Percentiles rank a stretch among this genome's conserved stretches.
phyloP scores from a whole-genome alignment of 1,140 invertebrate genomes.

The Drosophila micromelanica region DNA sequence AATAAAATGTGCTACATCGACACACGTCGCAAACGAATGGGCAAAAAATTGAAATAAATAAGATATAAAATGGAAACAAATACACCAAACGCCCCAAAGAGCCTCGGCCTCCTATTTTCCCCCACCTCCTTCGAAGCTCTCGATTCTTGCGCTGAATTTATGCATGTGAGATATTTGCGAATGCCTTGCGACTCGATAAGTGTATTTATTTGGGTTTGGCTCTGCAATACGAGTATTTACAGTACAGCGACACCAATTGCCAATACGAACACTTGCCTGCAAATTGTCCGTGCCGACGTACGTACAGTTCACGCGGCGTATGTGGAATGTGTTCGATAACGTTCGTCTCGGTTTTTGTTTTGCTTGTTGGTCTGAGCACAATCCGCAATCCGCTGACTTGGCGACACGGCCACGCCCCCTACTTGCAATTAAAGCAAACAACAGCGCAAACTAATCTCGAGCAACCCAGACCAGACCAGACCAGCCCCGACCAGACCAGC shows the following conservation, averaged over 20 bases:
- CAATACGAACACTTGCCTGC: slow-evolving; percentile 15
- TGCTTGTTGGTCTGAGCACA: slow-evolving; percentile 15
- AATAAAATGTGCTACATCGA: slow-evolving; percentile 73
- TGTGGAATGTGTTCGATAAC: slow-evolving; percentile 54
- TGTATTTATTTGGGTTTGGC: slow-evolving; percentile 73
- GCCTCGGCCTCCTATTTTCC: neutral
- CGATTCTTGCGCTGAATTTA: slow-evolving; percentile 53
- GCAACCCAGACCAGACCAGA: slow-evolving; percentile 42
- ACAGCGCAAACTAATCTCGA: slow-evolving; percentile 73
- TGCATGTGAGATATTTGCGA: slow-evolving; percentile 72
- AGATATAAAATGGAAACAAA: slow-evolving; percentile 72
- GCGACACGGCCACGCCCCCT: slow-evolving; percentile 63
- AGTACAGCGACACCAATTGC: slow-evolving; percentile 67
- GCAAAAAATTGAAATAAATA: slow-evolving; percentile 81
- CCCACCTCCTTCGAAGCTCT: neutral
- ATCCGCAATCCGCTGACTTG: slow-evolving; percentile 64
- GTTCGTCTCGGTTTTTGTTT: slow-evolving; percentile 4
- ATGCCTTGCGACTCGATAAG: slow-evolving; percentile 67
- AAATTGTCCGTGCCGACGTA: slow-evolving; percentile 5
- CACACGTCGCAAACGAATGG: slow-evolving; percentile 67
- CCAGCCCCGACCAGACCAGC: neutral
- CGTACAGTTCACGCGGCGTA: slow-evolving; percentile 41
- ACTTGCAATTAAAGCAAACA: slow-evolving; percentile 76
- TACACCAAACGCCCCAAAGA: slow-evolving; percentile 34
- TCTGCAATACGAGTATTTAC: slow-evolving; percentile 64